Evolutionary conservation across 2,113 vertebrate genomes (phyloP), one percentile per base, ranked within the genome.

Genomic region (Ictalurus punctatus): DNA sequence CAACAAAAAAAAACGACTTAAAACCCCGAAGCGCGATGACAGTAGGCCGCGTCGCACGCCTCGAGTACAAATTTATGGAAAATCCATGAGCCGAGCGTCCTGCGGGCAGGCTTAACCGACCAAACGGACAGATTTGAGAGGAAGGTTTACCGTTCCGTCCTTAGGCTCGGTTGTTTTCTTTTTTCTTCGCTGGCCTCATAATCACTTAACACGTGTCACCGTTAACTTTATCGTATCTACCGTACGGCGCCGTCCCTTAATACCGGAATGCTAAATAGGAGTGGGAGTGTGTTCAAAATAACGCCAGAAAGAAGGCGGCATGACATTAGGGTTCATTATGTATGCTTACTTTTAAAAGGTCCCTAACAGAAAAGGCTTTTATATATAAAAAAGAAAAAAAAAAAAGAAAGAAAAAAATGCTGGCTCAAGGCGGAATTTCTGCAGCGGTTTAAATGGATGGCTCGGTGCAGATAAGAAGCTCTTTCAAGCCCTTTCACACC

Each of bases 381-480:
- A 73, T 23, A 1, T 27, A 78, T 23, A 23, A 30, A 54, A n/a
- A 48, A 52, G 14, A 78, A 78, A 30, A 13, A 48, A 52, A 61
- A 23, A 27, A 78, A 78, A 30, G 4, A 48, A 52, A 61, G 7
- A 4, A 52, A 10, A 52, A 19, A 69, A 14, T 25, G 37, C 78
- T 59, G 79, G 67, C 82, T 84, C 40, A 14, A 69, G 61, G 86
- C 71, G 25, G 25, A 25, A 6, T 87, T 83, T 81, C 25, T 7
- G 25, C 91, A 91, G 92, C 85, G 88, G 91, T 91, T 90, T 74
- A 63, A 83, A 79, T 86, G 30, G 82, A 87, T 91, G 90, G 83
- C 86, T 81, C 63, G 59, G 74, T 78, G 30, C 86, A 92, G 91
- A 93, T 93, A 94, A 92, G 90, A 85, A 67, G 59, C 87, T 91